These are phyloP conservation scores for Huso huso DNA, from an alignment of 2,797 vertebrate genomes.

Conservation along the genomic window DNA sequence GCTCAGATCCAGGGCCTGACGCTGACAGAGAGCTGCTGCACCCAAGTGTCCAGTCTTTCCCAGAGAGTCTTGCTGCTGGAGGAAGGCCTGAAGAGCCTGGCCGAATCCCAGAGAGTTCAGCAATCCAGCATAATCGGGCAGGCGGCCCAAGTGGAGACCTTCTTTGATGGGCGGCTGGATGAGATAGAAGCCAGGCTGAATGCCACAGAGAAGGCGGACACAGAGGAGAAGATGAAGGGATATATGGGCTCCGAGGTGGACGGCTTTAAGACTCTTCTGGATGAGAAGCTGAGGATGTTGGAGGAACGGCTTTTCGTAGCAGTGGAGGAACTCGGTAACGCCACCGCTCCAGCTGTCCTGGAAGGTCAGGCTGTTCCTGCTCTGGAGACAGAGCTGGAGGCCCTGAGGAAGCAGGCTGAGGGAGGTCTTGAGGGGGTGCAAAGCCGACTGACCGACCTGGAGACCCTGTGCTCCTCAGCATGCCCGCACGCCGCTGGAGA, in stretches of 20 bases:
- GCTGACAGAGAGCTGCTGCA: conserved; percentile 79
- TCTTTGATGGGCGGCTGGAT: conserved; percentile 69
- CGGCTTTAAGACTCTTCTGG: conserved; percentile 68
- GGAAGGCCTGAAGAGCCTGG: conserved; percentile 73
- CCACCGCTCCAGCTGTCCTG: conserved; percentile 53
- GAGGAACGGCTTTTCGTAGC: conserved; percentile 79
- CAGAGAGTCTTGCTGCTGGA: conserved; percentile 77
- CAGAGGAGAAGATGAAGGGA: conserved; percentile 40
- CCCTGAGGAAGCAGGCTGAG: conserved; percentile 56
- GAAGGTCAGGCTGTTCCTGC: conserved; percentile 72
- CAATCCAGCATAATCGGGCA: conserved; percentile 60
- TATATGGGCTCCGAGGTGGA: conserved; percentile 52
- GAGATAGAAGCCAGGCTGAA: conserved; percentile 76
- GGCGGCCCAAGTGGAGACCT: conserved; percentile 56
- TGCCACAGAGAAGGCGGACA: conserved; percentile 48
- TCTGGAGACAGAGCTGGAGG: conserved; percentile 74
- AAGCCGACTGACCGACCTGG: conserved; percentile 69
- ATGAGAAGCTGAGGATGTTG: conserved; percentile 80
- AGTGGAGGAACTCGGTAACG: conserved; percentile 70
- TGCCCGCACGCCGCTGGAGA: conserved; percentile 56
- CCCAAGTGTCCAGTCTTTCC: conserved; percentile 69
- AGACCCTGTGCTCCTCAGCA: conserved; percentile 77
- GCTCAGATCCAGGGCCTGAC: conserved; percentile 84
- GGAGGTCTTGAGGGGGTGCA: conserved; percentile 71
- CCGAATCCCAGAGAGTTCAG: conserved; percentile 71